Conservation (phyloP, 2,888 invertebrate genomes). For the Neoascia interrupta region DNA sequence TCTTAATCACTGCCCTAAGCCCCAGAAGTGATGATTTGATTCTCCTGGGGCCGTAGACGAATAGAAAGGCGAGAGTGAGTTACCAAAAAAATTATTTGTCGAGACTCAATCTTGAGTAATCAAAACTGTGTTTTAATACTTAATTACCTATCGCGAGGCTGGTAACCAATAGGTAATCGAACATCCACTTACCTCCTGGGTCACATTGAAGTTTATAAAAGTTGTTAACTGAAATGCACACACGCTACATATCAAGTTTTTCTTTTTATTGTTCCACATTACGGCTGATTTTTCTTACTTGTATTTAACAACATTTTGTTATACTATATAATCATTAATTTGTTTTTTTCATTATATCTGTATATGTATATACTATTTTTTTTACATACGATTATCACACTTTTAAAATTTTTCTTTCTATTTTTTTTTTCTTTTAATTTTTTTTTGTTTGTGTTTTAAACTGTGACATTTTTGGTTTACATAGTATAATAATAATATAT, state of each 20-base stretch:
- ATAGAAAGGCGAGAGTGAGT: too few relatives aligned
- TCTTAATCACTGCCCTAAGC: too few relatives aligned
- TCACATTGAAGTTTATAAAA: too few relatives aligned
- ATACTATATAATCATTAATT: constrained; percentile 47
- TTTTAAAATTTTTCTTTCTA: constrained; percentile 73
- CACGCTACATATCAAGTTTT: constrained; percentile 45
- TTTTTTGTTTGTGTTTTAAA: constrained; percentile 51
- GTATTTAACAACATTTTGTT: constrained; percentile 66
- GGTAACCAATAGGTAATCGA: too few relatives aligned
- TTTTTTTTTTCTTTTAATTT: constrained; percentile 35
- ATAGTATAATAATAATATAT: constrained; percentile 71
- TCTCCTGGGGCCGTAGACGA: too few relatives aligned
- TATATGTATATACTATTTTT: constrained; percentile 51
- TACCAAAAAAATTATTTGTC: too few relatives aligned
- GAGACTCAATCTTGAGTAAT: too few relatives aligned
- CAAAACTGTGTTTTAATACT: too few relatives aligned
- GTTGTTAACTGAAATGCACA: too few relatives aligned
- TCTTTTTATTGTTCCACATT: constrained; percentile 67
- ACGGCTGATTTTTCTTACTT: constrained; percentile 61
- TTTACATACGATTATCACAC: constrained; percentile 75
- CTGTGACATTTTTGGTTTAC: constrained; percentile 65
- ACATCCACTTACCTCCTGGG: too few relatives aligned
- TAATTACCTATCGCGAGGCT: too few relatives aligned
- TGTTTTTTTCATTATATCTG: constrained; percentile 34
- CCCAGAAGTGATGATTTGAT: too few relatives aligned